A percentile compares a stretch with the other conserved stretches of the same genome.
phyloP scores from a whole-genome alignment of 2,797 vertebrate species.

The Basileuterus tristriatus region DNA sequence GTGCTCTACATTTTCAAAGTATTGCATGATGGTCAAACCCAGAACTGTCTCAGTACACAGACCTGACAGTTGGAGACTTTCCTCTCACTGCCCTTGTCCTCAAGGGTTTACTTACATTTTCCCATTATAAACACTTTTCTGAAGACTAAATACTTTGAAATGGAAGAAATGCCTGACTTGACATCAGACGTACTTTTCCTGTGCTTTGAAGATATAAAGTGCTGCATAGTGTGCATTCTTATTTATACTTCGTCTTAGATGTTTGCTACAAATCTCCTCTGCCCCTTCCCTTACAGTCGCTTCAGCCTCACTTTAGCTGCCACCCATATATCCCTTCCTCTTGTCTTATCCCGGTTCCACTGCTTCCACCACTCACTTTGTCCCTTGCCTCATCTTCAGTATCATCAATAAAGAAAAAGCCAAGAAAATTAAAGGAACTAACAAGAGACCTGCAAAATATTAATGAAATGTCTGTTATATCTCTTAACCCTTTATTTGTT shows the following conservation, averaged over 20 bases:
- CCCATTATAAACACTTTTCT: background rate
- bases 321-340: background rate
- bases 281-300: background rate
- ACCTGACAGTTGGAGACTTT: background rate
- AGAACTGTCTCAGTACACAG: background rate
- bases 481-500: background rate
- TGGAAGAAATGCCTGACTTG: background rate
- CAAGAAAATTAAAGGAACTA: background rate
- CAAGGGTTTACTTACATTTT: background rate
- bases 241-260: constrained; percentile 20
- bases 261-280: background rate
- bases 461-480: background rate
- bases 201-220: constrained; percentile 37
- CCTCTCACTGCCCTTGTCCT: background rate
- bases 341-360: background rate
- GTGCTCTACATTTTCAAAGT: background rate
- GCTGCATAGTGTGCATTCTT: background rate
- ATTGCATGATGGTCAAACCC: background rate
- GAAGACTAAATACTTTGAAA: constrained; percentile 11
- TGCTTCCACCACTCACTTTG: background rate
- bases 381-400: background rate
- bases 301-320: background rate
- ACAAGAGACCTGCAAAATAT: background rate
- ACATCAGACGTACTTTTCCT: background rate
- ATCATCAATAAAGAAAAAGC: background rate